These are phyloP conservation scores for Strix aluco DNA, from an alignment of 2,113 vertebrate genomes.

Conservation along the genomic window DNA sequence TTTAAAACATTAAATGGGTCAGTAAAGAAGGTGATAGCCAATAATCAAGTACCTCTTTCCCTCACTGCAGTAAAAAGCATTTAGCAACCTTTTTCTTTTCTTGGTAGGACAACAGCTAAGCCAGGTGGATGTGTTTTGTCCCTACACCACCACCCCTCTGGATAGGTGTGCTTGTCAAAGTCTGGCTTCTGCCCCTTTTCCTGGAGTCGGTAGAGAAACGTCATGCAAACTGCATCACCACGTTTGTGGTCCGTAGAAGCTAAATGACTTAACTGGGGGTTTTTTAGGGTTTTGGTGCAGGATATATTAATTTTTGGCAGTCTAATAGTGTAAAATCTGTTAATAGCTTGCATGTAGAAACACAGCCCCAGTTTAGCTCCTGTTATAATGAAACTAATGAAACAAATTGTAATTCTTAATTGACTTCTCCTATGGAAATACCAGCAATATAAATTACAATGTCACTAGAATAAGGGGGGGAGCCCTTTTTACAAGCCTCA, in stretches of 20 bases:
- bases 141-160: not conserved
- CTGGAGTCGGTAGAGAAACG: fast-evolving
- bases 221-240: too few relatives aligned
- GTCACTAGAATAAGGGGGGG: not conserved
- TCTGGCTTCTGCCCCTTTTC: not conserved
- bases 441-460: conserved; percentile 16
- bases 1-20: not conserved
- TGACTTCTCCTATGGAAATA: conserved; percentile 37
- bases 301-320: not conserved
- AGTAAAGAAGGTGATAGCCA: not conserved
- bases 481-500: conserved; percentile 32
- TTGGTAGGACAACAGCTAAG: not conserved
- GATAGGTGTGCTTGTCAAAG: not conserved
- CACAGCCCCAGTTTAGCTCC: not conserved
- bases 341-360: not conserved
- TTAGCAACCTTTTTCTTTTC: not conserved
- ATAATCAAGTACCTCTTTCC: not conserved
- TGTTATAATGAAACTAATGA: conserved; percentile 20
- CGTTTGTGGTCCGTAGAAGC: not conserved
- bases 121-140: not conserved
- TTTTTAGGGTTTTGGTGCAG: not conserved
- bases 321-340: not conserved
- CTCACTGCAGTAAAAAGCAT: not conserved
- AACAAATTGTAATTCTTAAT: conserved; percentile 39
- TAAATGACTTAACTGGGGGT: not conserved